These are phyloP conservation scores for Lepidotrigona ventralis DNA, from an alignment of 1,140 invertebrate species.

Conservation along the genomic window DNA sequence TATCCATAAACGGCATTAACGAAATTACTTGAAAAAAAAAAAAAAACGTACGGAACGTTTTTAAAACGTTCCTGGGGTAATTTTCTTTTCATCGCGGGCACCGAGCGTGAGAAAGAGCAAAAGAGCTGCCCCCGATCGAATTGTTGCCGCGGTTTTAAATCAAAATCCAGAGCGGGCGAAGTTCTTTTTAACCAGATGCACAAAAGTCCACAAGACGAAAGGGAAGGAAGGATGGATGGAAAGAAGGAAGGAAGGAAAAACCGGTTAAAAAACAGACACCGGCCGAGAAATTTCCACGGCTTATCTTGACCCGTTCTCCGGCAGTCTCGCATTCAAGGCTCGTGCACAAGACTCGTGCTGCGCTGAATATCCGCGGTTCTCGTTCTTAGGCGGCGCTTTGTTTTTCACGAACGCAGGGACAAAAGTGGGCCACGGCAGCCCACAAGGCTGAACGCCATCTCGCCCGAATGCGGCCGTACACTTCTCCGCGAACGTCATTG, in stretches of 20 bases:
- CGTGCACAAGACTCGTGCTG: not conserved
- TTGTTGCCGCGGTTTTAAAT: not conserved
- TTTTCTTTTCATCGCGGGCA: not conserved
- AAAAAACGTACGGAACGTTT: not conserved
- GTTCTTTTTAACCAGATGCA: not conserved
- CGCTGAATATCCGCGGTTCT: conserved; percentile 21
- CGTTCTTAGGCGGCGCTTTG: conserved; percentile 25
- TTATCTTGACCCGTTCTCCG: conserved; percentile 39
- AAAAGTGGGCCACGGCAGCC: conserved; percentile 26
- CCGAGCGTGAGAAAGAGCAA: not conserved
- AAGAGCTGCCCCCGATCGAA: not conserved
- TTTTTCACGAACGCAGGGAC: conserved; percentile 13
- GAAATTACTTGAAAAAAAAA: conserved; percentile 1
- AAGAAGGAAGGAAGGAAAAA: not conserved
- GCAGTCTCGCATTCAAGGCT: not conserved
- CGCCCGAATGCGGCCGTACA: not conserved
- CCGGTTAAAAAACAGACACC: conserved; percentile 13
- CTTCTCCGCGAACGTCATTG: conserved; percentile 19
- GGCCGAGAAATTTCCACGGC: conserved; percentile 6
- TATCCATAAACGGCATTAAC: conserved; percentile 19
- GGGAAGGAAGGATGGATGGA: not conserved
- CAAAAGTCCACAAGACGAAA: not conserved
- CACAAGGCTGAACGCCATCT: not conserved
- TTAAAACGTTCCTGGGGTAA: not conserved
- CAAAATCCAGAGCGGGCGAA: not conserved